These are phyloP conservation scores for Vesta saturnalis DNA, from an alignment of 2,888 invertebrate species.

Conservation along the genomic window DNA sequence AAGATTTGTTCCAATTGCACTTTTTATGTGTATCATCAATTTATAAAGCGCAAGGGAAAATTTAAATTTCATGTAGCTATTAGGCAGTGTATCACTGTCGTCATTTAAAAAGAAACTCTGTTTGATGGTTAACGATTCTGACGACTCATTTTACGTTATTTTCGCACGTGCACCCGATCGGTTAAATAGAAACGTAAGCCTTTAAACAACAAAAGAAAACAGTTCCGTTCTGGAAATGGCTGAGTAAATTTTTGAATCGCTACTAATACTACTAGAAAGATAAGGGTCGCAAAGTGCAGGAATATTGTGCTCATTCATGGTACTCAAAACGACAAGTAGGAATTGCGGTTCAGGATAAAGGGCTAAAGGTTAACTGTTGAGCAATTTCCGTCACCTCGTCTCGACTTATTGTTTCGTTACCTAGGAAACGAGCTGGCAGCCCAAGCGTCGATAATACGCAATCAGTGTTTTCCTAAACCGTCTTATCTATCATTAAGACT, in stretches of 20 bases:
- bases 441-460: constrained; percentile 44
- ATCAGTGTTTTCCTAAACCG: constrained; percentile 44
- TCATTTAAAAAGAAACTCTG: not conserved
- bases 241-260: constrained; percentile 32
- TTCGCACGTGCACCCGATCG: constrained; percentile 32
- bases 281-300: constrained; percentile 28
- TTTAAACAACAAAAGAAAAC: constrained; percentile 32
- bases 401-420: constrained; percentile 43
- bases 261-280: constrained; percentile 24
- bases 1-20: constrained; percentile 57
- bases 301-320: constrained; percentile 29
- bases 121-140: constrained; percentile 18
- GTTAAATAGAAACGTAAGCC: constrained; percentile 20
- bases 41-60: not conserved
- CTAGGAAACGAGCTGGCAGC: constrained; percentile 37
- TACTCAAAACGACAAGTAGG: constrained; percentile 28
- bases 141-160: constrained; percentile 29
- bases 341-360: constrained; percentile 36
- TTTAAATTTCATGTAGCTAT: not conserved
- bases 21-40: constrained; percentile 39
- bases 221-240: constrained; percentile 31
- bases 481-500: constrained; percentile 45
- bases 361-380: constrained; percentile 43
- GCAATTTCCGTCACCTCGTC: constrained; percentile 41
- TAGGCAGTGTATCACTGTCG: not conserved